Evolutionary conservation across 2,797 vertebrate genomes (phyloP).

Genomic region (Limnodromus scolopaceus): DNA sequence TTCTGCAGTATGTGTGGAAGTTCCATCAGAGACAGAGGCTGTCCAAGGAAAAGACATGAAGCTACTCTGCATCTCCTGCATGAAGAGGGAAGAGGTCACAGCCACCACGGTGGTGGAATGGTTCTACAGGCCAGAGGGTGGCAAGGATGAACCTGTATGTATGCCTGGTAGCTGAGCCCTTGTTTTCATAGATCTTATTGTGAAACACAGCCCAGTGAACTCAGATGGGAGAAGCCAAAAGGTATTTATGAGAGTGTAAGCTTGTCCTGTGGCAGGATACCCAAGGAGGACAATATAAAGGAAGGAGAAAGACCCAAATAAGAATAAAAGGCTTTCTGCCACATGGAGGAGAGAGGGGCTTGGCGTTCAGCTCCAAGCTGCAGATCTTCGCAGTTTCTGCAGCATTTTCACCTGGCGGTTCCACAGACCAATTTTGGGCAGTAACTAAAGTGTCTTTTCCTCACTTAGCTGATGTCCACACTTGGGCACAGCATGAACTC

Average conservation of each 20-base stretch:
- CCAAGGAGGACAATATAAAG: background rate
- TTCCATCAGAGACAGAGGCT: constrained; percentile 87
- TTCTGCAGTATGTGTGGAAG: constrained; percentile 90
- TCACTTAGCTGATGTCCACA: background rate
- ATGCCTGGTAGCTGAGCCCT: background rate
- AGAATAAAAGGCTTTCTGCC: background rate
- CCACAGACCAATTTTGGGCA: background rate
- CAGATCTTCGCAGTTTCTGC: background rate
- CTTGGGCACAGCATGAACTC: background rate
- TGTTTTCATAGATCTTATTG: background rate
- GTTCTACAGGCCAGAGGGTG: constrained; percentile 83
- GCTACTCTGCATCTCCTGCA: constrained; percentile 92
- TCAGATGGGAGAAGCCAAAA: background rate
- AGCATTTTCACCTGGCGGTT: background rate
- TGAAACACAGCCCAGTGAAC: background rate
- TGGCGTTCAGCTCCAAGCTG: background rate
- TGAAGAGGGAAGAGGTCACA: constrained; percentile 92
- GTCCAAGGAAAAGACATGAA: constrained; percentile 87
- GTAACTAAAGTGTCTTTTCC: background rate
- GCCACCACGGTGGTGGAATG: constrained; percentile 88
- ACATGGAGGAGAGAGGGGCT: background rate
- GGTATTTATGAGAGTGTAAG: background rate
- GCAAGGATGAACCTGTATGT: constrained; percentile 82
- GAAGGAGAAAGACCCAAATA: background rate
- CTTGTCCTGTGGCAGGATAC: background rate